A percentile compares a stretch with the other conserved stretches of the same genome.
These are phyloP conservation scores for Setipinna tenuifilis DNA, from an alignment of 2,797 vertebrate genomes.

Conservation along the genomic window DNA sequence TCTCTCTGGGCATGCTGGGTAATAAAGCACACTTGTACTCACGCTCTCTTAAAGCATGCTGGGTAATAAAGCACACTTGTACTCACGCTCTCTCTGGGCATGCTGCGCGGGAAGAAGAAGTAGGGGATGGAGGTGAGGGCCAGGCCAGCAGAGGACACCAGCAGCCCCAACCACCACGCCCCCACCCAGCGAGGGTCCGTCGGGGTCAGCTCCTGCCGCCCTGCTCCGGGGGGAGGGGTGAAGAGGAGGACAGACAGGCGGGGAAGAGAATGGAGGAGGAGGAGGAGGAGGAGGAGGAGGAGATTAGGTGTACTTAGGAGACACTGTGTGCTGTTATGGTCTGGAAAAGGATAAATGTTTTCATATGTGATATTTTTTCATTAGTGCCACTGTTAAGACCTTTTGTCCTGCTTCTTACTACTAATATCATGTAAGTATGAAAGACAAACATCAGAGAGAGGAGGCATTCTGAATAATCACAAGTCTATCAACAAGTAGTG, in stretches of 20 bases:
- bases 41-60: too few species aligned
- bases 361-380: neutral
- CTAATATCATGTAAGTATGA: neutral
- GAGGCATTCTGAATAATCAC: neutral
- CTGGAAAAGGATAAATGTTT: neutral
- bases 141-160: constrained; percentile 82
- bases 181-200: constrained; percentile 94
- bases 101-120: constrained; percentile 90
- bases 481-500: too few species aligned
- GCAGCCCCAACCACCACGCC: constrained; percentile 96
- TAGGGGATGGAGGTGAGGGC: constrained; percentile 90
- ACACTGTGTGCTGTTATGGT: neutral
- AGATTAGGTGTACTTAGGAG: neutral
- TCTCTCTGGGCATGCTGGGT: too few species aligned
- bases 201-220: constrained; percentile 69
- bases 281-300: neutral
- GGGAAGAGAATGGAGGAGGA: neutral
- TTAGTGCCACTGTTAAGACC: neutral
- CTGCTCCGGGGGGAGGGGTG: constrained; percentile 61
- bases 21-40: too few species aligned
- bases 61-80: constrained; percentile 41
- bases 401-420: neutral
- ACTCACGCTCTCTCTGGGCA: constrained; percentile 66
- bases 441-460: neutral
- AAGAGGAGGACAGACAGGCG: neutral